Evolutionary conservation across 2,113 vertebrate genomes (phyloP).

Genomic region (Setophaga petechia): DNA sequence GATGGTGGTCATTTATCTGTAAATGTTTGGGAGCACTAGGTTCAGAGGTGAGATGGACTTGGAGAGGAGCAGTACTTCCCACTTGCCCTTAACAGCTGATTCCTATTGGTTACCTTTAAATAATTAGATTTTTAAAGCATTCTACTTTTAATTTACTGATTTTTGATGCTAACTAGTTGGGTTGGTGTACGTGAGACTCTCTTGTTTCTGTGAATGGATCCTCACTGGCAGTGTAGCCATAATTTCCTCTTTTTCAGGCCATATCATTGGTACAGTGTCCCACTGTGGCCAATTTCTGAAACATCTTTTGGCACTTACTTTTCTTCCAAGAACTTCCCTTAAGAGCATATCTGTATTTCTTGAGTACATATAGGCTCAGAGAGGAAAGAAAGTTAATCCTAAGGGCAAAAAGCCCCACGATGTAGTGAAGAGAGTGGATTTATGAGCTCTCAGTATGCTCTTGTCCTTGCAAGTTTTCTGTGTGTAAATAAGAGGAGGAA

Average conservation of each 20-base stretch:
- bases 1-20: neutral
- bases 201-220: neutral
- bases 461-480: neutral
- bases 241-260: neutral
- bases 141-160: neutral
- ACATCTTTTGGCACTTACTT: neutral
- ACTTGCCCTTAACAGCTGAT: neutral
- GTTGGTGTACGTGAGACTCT: neutral
- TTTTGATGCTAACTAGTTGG: neutral
- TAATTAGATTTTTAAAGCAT: neutral
- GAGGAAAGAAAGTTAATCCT: neutral
- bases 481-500: constrained; percentile 10
- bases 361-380: neutral
- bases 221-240: neutral
- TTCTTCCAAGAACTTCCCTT: neutral
- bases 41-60: neutral
- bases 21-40: neutral
- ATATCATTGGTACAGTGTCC: neutral
- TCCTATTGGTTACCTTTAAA: neutral
- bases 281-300: neutral
- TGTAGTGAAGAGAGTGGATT: neutral
- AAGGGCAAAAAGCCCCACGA: neutral
- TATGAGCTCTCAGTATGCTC: neutral
- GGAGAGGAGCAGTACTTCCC: neutral
- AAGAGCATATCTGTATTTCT: neutral